A percentile compares a stretch with the other conserved stretches of the same genome.
Conservation (phyloP, 2,888 invertebrate species). For the Drosophila atroscutellata region DNA sequence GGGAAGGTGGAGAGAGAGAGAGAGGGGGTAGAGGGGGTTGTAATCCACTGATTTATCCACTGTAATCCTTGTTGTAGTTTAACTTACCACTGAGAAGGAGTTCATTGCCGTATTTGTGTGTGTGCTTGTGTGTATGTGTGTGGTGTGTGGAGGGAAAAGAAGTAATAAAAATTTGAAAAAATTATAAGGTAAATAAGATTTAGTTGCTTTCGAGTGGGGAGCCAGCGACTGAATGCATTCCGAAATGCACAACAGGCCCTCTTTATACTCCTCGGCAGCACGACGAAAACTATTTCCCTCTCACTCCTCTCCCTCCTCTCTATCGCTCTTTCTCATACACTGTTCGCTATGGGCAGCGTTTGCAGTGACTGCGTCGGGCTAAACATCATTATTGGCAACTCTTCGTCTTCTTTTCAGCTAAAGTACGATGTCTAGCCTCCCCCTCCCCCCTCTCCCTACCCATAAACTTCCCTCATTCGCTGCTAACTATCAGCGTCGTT, state of each 20-base stretch:
- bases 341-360: conserved; percentile 3
- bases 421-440: background rate
- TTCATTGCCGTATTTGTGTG: conserved; percentile 84
- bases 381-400: conserved; percentile 68
- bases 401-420: conserved; percentile 45
- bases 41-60: conserved; percentile 35
- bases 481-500: conserved; percentile 2
- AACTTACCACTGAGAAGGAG: conserved; percentile 86
- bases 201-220: conserved; percentile 85
- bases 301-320: background rate
- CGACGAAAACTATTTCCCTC: conserved; percentile 28
- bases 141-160: conserved; percentile 82
- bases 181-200: conserved; percentile 80
- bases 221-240: conserved; percentile 85
- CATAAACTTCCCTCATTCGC: background rate
- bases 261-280: conserved; percentile 82
- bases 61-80: conserved; percentile 21
- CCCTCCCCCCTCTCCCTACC: background rate
- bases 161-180: conserved; percentile 81
- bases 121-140: conserved; percentile 62
- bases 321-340: background rate
- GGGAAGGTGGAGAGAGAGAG: background rate
- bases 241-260: conserved; percentile 82
- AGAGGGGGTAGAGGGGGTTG: conserved; percentile 4
- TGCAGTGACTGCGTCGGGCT: conserved; percentile 43